Percentiles rank a stretch among this genome's conserved stretches.
Conservation (phyloP, 2,113 vertebrate genomes). For the Larimichthys polyactis region DNA sequence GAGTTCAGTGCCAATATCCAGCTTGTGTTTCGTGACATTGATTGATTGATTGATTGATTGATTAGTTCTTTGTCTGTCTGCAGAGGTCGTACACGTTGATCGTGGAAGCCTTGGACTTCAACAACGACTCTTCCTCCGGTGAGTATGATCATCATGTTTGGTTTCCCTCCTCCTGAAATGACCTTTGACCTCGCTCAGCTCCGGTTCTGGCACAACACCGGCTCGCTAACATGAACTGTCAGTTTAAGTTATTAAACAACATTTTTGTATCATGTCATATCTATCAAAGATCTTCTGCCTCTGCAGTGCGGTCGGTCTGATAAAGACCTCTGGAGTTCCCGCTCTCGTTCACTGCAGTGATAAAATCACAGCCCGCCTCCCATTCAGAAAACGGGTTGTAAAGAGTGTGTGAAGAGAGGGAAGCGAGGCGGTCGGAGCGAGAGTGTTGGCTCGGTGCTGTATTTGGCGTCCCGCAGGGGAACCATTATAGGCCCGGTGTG, state of each 20-base stretch:
- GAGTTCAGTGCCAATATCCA: no score
- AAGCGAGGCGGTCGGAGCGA: background rate
- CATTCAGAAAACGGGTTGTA: constrained; percentile 35
- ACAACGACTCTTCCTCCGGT: constrained; percentile 87
- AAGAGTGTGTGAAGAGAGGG: constrained; percentile 7
- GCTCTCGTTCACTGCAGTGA: no score
- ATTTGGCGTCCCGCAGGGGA: constrained; percentile 65
- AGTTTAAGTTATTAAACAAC: no score
- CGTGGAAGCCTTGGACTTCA: constrained; percentile 93
- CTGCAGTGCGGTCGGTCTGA: no score
- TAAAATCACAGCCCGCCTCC: background rate
- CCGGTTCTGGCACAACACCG: background rate
- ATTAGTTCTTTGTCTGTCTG: constrained; percentile 18
- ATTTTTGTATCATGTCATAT: no score
- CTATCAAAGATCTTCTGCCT: no score
- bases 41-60: no score
- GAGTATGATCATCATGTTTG: constrained; percentile 78
- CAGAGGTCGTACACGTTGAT: constrained; percentile 94
- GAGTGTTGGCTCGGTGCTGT: constrained; percentile 57
- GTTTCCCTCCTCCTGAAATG: background rate
- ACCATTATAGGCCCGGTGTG: constrained; percentile 66
- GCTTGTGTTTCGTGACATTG: no score
- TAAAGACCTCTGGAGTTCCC: no score
- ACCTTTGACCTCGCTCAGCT: constrained; percentile 7
- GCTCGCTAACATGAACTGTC: background rate